Evolutionary conservation across 2,797 vertebrate genomes (phyloP).

Genomic region (Geotrypetes seraphini): DNA sequence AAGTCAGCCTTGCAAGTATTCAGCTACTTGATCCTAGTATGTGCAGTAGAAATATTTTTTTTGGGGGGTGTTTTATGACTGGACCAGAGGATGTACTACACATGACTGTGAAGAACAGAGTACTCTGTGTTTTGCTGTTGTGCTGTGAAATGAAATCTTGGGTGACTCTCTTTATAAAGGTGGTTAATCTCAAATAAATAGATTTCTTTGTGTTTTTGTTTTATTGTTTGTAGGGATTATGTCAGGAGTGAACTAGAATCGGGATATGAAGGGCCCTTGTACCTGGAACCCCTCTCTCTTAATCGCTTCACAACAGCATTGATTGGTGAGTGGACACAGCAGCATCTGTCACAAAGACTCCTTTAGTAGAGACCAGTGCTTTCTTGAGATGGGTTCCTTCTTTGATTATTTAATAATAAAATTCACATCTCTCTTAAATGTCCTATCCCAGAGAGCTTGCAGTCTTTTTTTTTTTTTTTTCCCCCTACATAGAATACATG

Average conservation of each 20-base stretch:
- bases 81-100: too few species aligned
- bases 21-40: too few species aligned
- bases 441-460: neutral
- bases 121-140: too few species aligned
- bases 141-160: too few species aligned
- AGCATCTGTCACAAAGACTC: neutral
- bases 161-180: too few species aligned
- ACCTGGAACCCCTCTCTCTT: conserved; percentile 91
- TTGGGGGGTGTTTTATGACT: too few species aligned
- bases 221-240: conserved; percentile 73
- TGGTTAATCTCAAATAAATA: too few species aligned
- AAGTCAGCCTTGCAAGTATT: too few species aligned
- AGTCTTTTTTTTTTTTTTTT: neutral
- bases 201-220: conserved; percentile 11
- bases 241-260: conserved; percentile 92
- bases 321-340: conserved; percentile 81
- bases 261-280: conserved; percentile 88
- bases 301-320: conserved; percentile 95
- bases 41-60: too few species aligned
- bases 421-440: neutral
- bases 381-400: neutral
- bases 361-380: neutral
- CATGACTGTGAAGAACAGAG: too few species aligned
- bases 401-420: neutral
- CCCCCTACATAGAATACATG: too few species aligned